Conservation (phyloP, 2,888 invertebrate genomes). For the Volucella inflata region DNA sequence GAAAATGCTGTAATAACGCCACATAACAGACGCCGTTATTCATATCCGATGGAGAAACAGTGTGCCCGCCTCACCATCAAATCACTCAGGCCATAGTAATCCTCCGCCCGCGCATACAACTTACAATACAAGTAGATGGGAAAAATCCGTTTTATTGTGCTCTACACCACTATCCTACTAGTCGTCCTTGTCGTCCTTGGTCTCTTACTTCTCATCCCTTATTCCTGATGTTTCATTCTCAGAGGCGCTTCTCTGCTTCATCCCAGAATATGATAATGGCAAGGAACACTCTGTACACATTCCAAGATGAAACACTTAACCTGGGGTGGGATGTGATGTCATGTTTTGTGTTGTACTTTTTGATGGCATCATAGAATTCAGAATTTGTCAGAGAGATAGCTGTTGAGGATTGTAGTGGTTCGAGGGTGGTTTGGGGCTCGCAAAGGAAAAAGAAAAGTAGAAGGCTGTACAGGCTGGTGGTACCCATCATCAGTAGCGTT, state of each 20-base stretch:
- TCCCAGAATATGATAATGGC: slow-evolving; percentile 72
- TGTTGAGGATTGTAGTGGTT: slow-evolving; percentile 4
- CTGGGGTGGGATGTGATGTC: slow-evolving; percentile 70
- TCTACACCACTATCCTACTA: slow-evolving; percentile 52
- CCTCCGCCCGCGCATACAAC: slow-evolving; percentile 9
- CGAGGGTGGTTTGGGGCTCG: neutral
- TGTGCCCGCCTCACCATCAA: slow-evolving; percentile 21
- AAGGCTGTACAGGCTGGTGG: slow-evolving; percentile 42
- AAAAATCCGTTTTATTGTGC: slow-evolving; percentile 71
- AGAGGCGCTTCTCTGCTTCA: slow-evolving; percentile 59
- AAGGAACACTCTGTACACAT: slow-evolving; percentile 70
- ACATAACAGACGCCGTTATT: slow-evolving; percentile 73
- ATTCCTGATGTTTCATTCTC: slow-evolving; percentile 2
- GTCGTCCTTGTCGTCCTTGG: slow-evolving; percentile 9
- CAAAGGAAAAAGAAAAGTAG: neutral
- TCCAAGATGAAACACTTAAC: slow-evolving; percentile 75
- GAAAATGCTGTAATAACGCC: slow-evolving; percentile 70
- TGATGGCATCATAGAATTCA: slow-evolving; percentile 75
- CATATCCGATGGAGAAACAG: slow-evolving; percentile 62
- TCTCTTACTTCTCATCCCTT: too few species aligned
- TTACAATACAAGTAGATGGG: neutral
- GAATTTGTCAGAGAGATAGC: slow-evolving; percentile 61
- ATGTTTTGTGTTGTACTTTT: slow-evolving; percentile 75
- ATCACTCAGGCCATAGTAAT: neutral
- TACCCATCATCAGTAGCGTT: slow-evolving; percentile 70